Evolutionary conservation across 2,888 invertebrate genomes (phyloP).

Genomic region (Drosophila mercatorum): DNA sequence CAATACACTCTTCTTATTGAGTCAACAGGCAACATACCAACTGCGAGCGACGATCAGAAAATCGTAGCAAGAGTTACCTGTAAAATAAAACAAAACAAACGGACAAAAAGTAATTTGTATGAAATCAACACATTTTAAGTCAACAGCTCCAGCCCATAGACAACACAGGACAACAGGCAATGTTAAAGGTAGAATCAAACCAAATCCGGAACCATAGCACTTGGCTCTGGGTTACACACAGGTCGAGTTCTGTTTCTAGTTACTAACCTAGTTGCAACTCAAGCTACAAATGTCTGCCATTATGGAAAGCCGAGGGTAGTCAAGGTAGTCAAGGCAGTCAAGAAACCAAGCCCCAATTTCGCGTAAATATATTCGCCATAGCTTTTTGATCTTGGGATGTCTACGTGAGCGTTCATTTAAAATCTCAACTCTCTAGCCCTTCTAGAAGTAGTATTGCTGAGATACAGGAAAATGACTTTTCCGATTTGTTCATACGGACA

Average conservation of each 20-base stretch:
- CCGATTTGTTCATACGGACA: no score
- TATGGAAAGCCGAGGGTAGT: slow-evolving; percentile 20
- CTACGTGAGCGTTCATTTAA: no score
- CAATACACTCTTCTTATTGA: no score
- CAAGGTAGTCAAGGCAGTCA: slow-evolving; percentile 15
- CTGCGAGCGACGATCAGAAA: slow-evolving; percentile 39
- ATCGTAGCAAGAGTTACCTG: slow-evolving; percentile 54
- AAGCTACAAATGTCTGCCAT: slow-evolving; percentile 33
- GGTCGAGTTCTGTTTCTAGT: neutral
- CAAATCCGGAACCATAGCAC: slow-evolving; percentile 15
- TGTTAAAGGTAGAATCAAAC: slow-evolving; percentile 9
- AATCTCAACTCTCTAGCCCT: no score
- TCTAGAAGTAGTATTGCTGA: no score
- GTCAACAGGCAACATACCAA: neutral
- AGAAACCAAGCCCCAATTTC: neutral
- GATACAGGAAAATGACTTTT: no score
- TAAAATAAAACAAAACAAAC: slow-evolving; percentile 50
- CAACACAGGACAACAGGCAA: slow-evolving; percentile 42
- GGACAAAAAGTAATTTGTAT: slow-evolving; percentile 79
- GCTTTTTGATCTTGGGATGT: no score
- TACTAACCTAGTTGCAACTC: slow-evolving; percentile 5
- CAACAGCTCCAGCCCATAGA: slow-evolving; percentile 64
- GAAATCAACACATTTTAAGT: slow-evolving; percentile 80
- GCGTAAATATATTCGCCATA: no score
- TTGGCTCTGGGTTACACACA: neutral